phyloP scores from a whole-genome alignment of 2,888 invertebrate species.

The Tetranychus piercei region DNA sequence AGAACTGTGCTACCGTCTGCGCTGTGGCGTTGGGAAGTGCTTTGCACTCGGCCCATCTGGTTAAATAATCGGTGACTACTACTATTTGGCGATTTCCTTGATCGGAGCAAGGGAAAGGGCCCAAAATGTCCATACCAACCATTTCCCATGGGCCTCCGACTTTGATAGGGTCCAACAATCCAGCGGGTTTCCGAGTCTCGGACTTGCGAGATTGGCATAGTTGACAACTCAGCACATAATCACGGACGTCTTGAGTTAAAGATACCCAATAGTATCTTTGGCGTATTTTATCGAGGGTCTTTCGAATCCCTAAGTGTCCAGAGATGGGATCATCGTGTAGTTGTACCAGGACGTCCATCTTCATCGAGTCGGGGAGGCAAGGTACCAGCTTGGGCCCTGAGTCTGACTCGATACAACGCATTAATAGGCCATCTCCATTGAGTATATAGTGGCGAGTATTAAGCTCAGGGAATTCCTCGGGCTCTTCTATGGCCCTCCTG shows the following conservation, averaged over 20 bases:
- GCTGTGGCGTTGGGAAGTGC: constrained; percentile 22
- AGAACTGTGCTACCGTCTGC: constrained; percentile 20
- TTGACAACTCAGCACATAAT: neutral
- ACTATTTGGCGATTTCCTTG: constrained; percentile 23
- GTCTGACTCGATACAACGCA: neutral
- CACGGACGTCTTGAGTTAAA: neutral
- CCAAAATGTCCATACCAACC: constrained; percentile 18
- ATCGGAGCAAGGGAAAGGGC: constrained; percentile 20
- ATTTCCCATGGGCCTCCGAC: constrained; percentile 13
- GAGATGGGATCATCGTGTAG: neutral
- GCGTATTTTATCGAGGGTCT: neutral
- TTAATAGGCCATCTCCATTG: neutral
- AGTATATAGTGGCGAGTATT: neutral
- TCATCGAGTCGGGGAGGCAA: neutral
- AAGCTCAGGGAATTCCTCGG: neutral
- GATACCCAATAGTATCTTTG: neutral
- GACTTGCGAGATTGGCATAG: neutral
- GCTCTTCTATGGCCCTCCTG: neutral
- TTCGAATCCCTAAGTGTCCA: constrained; percentile 6
- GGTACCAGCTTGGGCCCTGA: neutral
- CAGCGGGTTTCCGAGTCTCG: neutral
- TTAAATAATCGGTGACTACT: constrained; percentile 23
- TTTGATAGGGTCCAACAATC: neutral
- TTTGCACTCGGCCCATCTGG: constrained; percentile 23
- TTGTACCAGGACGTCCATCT: neutral